Conservation (phyloP, 2,113 vertebrate species). For the Megalops atlanticus region DNA sequence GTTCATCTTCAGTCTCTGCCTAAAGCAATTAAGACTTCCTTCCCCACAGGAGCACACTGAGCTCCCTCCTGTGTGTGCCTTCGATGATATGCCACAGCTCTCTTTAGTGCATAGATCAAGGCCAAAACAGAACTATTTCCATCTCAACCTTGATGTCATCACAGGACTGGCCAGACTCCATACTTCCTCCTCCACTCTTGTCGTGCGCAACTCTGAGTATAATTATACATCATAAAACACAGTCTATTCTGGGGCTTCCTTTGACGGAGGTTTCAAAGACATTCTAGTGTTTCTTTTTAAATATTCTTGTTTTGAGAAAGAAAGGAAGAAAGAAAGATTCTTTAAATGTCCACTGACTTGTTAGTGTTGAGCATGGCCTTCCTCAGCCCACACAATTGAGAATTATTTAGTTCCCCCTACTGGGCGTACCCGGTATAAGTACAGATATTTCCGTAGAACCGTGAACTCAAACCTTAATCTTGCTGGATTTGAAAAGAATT, state of each 20-base stretch:
- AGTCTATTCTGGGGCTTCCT: neutral
- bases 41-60: constrained; percentile 32
- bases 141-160: constrained; percentile 42
- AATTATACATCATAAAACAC: constrained; percentile 39
- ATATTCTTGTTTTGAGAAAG: neutral
- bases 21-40: constrained; percentile 40
- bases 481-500: neutral
- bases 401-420: neutral
- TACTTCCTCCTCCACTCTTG: constrained; percentile 39
- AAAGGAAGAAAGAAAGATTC: too few species aligned
- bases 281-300: neutral
- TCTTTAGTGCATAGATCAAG: constrained; percentile 42
- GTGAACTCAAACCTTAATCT: too few species aligned
- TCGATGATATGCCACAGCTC: constrained; percentile 35
- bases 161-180: constrained; percentile 46
- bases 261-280: neutral
- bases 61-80: neutral
- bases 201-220: constrained; percentile 32
- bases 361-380: neutral
- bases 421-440: too few species aligned
- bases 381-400: neutral
- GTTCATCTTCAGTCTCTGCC: neutral
- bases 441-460: too few species aligned
- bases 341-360: neutral
- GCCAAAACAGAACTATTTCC: constrained; percentile 42